Base-by-base conservation (phyloP, 2,113 vertebrate species). In the Lasiurus borealis region DNA sequence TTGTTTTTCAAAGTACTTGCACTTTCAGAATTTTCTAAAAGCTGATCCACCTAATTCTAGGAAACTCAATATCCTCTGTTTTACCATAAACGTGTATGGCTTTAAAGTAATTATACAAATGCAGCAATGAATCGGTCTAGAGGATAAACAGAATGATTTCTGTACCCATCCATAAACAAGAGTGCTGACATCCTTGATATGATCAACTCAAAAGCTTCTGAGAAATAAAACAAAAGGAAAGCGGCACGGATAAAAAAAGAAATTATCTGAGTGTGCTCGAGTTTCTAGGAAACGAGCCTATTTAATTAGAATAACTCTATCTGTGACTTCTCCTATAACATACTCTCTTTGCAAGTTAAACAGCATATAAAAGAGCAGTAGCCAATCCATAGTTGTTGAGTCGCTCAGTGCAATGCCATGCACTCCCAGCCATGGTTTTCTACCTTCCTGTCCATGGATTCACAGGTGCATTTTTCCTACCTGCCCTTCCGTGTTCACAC, bases 1-100 rank as follows among this genome's bases (percentile, higher is more conserved):
- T 85, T 72, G 77, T 90, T 87, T 94, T 95, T 95, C 82, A 95
- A 92, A 94, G 3, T 50, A 64, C 52, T 8, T 95, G 94, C 73
- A 76, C 46, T 90, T 81, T 86, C 81, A 82, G 13, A 94, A 77
- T 40, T 81, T 91, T 16, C 29, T 91, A 50, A 87, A 87, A 90
- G 19, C 54, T 48, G 48, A 52, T 62, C 36, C n/a, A 93, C n/a
- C 9, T 8, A 93, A 4, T 86, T 88, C 54, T 62, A 81, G 64
- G 75, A 91, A 93, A 88, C 34, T 88, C 54, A 82, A 16, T 71
- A 81, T 87, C 29, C 2, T 78, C 25, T 88, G 5, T 85, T 75
- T 75, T 78, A 93, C 23, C 44, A 77, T 75, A 85, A 90, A 95
- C 66, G n/a, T 44, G 1, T 34, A 36, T 92, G 62, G 73, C 76